Base-by-base conservation (phyloP, 2,797 vertebrate species). In the Macrochelys suwanniensis region DNA sequence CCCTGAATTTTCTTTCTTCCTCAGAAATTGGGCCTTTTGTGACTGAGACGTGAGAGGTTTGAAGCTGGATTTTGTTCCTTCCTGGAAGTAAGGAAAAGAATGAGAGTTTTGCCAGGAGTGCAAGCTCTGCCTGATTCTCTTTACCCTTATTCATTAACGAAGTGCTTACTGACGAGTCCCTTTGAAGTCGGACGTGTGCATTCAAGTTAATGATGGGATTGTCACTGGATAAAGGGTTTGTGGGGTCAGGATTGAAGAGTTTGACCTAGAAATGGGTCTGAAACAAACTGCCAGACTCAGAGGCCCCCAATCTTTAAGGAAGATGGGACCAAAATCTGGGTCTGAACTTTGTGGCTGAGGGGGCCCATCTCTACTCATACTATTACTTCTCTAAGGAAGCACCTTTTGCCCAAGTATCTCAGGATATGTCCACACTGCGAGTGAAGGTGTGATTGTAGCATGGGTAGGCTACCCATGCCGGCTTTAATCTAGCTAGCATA, bases 1-100 rank as follows among this genome's bases (percentile, higher is more conserved):
- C 84, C 96, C 92, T 89, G 88, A 93, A 74, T 97, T 96, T 96
- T 94, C 81, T 84, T 94, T 94, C 61, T 94, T 90, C 94, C 88
- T 94, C 91, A 92, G 97, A 95, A 97, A 97, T 97, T 96, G 89
- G 90, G 81, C 83, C 53, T 85, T 21, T 68, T 45, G 19, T 37
- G 78, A 54, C 25, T 81, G 68, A 88, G 83, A 2, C 87, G 51
- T 49, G 80, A 92, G 76, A 77, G 57, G 47, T 74, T 78, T 80
- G 49, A 88, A 91, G 93, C 2, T 88, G 88, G 51, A 79, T 82
- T 88, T 85, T 77, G 33, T 53, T 45, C 5, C 84, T 88, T 68
- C n/a, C 56, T 77, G 0, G 7, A 51, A 0, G n/a, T 68, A 68
- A 68, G 6, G 21, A 76, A 47, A 76, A 47, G 6, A 76, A 47